These are phyloP conservation scores for Nannobrachium achirus DNA, from an alignment of 2,113 vertebrate species.

Conservation along the genomic window DNA sequence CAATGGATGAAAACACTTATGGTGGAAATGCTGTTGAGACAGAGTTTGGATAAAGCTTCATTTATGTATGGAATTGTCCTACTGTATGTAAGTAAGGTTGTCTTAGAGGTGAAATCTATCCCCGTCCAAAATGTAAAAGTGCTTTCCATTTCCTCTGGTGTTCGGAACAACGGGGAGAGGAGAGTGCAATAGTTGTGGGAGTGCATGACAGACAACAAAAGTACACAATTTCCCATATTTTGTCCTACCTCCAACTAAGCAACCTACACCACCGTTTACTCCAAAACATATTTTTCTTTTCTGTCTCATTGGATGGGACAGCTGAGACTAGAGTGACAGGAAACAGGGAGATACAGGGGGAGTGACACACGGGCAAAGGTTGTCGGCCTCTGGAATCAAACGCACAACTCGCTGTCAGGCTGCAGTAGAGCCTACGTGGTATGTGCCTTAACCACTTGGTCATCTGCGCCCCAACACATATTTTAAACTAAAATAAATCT, in stretches of 20 bases:
- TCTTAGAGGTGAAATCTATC: not conserved
- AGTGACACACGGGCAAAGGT: too few relatives aligned
- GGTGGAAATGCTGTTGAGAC: not conserved
- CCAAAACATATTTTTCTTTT: too few relatives aligned
- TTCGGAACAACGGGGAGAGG: not conserved
- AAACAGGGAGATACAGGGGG: too few relatives aligned
- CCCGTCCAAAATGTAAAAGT: not conserved
- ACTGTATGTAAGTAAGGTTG: too few relatives aligned
- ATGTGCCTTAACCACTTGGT: too few relatives aligned
- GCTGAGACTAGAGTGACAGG: too few relatives aligned
- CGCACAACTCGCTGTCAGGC: too few relatives aligned
- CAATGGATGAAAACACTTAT: slow-evolving; percentile 6
- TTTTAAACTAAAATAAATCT: not conserved
- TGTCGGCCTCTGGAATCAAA: too few relatives aligned
- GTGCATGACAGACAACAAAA: slow-evolving; percentile 3
- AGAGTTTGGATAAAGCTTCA: not conserved
- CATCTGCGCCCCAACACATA: too few relatives aligned
- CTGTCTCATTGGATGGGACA: too few relatives aligned
- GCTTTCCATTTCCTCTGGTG: not conserved
- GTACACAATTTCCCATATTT: not conserved
- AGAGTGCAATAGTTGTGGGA: too few relatives aligned
- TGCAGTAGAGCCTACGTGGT: too few relatives aligned
- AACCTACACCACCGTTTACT: not conserved
- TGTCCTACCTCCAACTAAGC: not conserved
- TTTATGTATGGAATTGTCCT: not conserved